Percentiles rank a stretch among this genome's conserved stretches.
Conservation (phyloP, 2,888 invertebrate genomes). For the Coremacera marginata region DNA sequence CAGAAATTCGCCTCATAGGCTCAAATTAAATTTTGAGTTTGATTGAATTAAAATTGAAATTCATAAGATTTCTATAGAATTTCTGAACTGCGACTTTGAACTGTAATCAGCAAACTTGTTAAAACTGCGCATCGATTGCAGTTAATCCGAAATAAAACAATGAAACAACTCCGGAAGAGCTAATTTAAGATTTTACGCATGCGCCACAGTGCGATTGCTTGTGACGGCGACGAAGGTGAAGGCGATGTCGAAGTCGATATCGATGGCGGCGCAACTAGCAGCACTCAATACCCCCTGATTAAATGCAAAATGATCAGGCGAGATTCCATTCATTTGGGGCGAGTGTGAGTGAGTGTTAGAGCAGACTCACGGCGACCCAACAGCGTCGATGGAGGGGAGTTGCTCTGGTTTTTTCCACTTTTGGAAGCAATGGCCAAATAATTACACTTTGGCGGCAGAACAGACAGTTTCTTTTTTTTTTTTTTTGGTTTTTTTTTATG, state of each 20-base stretch:
- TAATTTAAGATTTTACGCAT: conserved; percentile 33
- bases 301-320: conserved; percentile 15
- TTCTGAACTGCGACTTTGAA: neutral
- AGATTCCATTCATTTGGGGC: neutral
- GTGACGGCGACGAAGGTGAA: neutral
- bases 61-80: neutral
- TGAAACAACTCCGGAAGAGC: conserved; percentile 11
- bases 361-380: neutral
- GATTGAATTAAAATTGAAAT: neutral
- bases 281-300: conserved; percentile 23
- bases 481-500: neutral
- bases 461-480: conserved; percentile 7
- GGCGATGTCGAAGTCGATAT: neutral
- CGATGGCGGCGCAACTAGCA: conserved; percentile 15
- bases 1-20: no score
- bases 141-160: neutral
- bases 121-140: neutral
- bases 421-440: conserved; percentile 26
- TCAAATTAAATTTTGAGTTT: neutral
- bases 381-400: neutral
- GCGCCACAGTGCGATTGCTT: neutral
- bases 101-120: conserved; percentile 12
- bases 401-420: conserved; percentile 1
- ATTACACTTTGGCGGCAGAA: conserved; percentile 13
- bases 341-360: neutral